Conservation (phyloP, 2,888 invertebrate genomes). For the Notodonta dromedarius region DNA sequence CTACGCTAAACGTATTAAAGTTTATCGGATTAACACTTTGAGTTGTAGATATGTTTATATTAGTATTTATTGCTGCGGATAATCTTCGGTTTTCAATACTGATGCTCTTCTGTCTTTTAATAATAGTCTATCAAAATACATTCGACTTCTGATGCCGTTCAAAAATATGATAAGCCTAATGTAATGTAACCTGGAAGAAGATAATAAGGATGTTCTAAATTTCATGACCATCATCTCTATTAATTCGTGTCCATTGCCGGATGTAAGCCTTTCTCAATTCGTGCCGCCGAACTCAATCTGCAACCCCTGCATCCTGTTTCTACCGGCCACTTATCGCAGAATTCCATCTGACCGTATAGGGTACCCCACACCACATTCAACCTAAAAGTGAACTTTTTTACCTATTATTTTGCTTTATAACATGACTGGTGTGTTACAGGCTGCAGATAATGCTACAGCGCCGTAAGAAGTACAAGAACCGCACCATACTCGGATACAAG, state of each 20-base stretch:
- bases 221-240: neutral
- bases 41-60: slow-evolving; percentile 5
- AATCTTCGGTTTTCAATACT: slow-evolving; percentile 6
- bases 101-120: slow-evolving; percentile 7
- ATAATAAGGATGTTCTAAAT: too few species aligned
- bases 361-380: neutral
- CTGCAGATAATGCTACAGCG: slow-evolving; percentile 97
- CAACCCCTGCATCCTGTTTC: too few species aligned
- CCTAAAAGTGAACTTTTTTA: neutral
- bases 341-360: too few species aligned
- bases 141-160: too few species aligned
- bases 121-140: too few species aligned
- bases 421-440: slow-evolving; percentile 58
- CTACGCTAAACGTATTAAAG: slow-evolving; percentile 4
- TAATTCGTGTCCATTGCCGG: neutral
- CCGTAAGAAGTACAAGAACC: slow-evolving; percentile 98
- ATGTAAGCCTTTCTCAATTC: too few species aligned
- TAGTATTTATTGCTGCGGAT: slow-evolving; percentile 3
- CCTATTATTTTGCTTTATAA: too few species aligned
- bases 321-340: too few species aligned
- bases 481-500: slow-evolving; percentile 99
- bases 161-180: too few species aligned
- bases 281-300: too few species aligned
- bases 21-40: slow-evolving; percentile 1
- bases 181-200: too few species aligned